These are phyloP conservation scores for Heliothis peltigera DNA, from an alignment of 2,888 invertebrate species.

Conservation along the genomic window DNA sequence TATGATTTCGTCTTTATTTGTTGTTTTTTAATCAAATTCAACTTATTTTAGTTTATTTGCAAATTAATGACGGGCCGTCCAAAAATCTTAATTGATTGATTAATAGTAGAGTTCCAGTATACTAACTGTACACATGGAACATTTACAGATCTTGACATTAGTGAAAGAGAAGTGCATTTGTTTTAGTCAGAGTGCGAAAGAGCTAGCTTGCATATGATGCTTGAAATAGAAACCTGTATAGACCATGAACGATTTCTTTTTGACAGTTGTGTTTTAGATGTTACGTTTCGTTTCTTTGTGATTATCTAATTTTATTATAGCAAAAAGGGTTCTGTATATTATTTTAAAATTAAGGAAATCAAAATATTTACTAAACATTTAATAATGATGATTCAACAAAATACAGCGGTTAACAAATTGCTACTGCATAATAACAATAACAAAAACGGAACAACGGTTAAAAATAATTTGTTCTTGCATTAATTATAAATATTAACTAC, in stretches of 20 bases:
- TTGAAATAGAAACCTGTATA: background rate
- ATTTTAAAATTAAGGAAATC: conserved; percentile 35
- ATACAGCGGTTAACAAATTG: conserved; percentile 45
- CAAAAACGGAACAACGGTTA: conserved; percentile 52
- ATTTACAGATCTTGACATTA: background rate
- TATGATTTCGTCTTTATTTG: background rate
- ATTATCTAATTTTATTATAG: conserved; percentile 3
- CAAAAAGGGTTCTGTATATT: conserved; percentile 41
- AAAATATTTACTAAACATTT: conserved; percentile 47
- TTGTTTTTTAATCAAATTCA: conserved; percentile 20
- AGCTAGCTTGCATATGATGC: conserved; percentile 2
- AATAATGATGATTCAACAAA: conserved; percentile 50
- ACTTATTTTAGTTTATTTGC: background rate
- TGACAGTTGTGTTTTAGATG: conserved; percentile 21
- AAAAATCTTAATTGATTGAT: background rate
- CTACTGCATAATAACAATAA: conserved; percentile 43
- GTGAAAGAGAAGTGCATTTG: conserved; percentile 8
- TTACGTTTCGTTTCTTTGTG: conserved; percentile 7
- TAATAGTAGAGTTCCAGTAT: conserved; percentile 19
- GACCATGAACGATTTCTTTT: background rate
- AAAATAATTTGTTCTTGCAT: conserved; percentile 29
- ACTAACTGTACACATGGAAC: rapidly evolving
- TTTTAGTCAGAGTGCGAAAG: conserved; percentile 14
- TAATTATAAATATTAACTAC: conserved; percentile 1
- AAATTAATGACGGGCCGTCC: background rate